Conservation (phyloP, 2,797 vertebrate species). For the Columba guinea region DNA sequence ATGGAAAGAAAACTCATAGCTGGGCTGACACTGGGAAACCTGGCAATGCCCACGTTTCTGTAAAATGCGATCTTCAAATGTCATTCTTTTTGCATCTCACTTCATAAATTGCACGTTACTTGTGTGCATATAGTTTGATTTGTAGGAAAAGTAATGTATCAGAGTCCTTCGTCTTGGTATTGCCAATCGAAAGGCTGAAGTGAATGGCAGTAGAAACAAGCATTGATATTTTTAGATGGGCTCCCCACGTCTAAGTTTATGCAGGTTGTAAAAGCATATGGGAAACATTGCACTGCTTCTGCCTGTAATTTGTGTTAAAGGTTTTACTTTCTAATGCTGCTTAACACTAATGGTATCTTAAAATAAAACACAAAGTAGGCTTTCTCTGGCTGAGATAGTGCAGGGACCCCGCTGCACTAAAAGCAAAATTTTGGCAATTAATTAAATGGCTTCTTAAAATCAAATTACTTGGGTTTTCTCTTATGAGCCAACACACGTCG, state of each 20-base stretch:
- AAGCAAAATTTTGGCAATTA: neutral
- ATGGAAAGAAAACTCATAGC: neutral
- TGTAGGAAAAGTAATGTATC: neutral
- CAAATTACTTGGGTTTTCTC: neutral
- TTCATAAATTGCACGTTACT: neutral
- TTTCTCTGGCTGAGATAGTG: neutral
- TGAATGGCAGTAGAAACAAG: neutral
- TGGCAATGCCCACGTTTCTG: rapidly evolving
- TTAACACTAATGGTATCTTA: neutral
- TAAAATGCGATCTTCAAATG: neutral
- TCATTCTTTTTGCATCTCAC: neutral
- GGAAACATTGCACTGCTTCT: neutral
- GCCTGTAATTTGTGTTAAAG: neutral
- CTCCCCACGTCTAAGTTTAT: neutral
- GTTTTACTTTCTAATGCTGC: neutral
- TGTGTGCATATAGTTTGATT: neutral
- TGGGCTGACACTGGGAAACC: neutral
- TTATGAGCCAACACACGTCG: neutral
- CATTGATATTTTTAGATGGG: rapidly evolving
- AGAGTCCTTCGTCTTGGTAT: neutral
- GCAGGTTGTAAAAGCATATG: neutral
- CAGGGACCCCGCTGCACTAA: neutral
- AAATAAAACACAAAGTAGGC: neutral
- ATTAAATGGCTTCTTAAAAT: neutral
- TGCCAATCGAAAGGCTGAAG: neutral